These are phyloP conservation scores for Orientallactaga sibirica DNA, from an alignment of 2,797 vertebrate species.

Conservation along the genomic window DNA sequence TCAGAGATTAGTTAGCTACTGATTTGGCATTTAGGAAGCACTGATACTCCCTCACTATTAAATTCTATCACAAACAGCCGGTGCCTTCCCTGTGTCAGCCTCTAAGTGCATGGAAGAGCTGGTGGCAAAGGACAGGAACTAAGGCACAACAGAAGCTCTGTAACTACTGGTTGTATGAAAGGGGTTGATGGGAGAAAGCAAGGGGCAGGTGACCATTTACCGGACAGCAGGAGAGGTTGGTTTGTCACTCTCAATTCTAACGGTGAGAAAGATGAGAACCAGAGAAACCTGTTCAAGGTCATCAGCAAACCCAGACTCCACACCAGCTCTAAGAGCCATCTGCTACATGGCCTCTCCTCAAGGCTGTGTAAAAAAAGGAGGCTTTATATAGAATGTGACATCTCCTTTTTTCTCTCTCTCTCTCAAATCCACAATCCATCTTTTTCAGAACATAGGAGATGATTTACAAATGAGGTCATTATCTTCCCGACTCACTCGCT, in stretches of 20 bases:
- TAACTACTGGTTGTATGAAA: background rate
- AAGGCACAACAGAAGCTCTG: background rate
- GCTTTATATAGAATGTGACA: slow-evolving; percentile 61
- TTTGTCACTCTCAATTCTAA: background rate
- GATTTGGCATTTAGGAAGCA: background rate
- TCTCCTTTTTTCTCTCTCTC: background rate
- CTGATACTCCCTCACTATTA: background rate
- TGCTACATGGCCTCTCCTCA: background rate
- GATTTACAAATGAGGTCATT: slow-evolving; percentile 35
- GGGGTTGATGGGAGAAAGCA: background rate
- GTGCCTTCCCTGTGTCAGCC: background rate
- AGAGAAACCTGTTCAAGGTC: slow-evolving; percentile 1
- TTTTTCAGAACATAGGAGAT: slow-evolving; percentile 29
- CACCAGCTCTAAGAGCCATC: slow-evolving; percentile 56
- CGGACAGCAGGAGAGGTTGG: background rate
- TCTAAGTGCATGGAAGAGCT: slow-evolving; percentile 17
- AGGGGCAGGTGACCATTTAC: background rate
- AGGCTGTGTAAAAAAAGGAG: slow-evolving; percentile 57
- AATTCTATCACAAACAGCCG: background rate
- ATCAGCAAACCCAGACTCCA: slow-evolving; percentile 50
- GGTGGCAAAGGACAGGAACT: background rate
- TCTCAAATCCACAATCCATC: background rate
- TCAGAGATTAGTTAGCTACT: background rate
- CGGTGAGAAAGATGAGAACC: slow-evolving; percentile 9
- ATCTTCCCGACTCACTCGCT: slow-evolving; percentile 1